These are phyloP conservation scores for Pampusana beccarii DNA, from an alignment of 2,113 vertebrate species.

Conservation along the genomic window DNA sequence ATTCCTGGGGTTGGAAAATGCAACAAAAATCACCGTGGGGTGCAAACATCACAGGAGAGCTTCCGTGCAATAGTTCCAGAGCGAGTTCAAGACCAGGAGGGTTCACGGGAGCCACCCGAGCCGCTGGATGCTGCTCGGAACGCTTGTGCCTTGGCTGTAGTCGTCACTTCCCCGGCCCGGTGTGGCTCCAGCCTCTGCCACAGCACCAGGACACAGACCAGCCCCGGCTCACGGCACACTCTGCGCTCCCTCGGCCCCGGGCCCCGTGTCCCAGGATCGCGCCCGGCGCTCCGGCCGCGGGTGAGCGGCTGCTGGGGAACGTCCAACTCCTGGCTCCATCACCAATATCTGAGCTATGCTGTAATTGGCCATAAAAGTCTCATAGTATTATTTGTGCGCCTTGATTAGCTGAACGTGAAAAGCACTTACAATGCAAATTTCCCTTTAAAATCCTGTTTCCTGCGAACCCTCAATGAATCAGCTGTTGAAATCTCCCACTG, in stretches of 20 bases:
- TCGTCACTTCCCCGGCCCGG: not conserved
- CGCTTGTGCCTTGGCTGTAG: not conserved
- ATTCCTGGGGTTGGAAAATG: not conserved
- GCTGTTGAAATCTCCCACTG: conserved; percentile 51
- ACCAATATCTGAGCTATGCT: not conserved
- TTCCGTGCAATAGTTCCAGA: not conserved
- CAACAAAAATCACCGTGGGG: not conserved
- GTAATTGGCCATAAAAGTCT: conserved; percentile 16
- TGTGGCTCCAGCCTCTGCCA: too few species aligned
- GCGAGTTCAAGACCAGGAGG: not conserved
- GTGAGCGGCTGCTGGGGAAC: not conserved
- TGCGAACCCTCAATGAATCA: conserved; percentile 35
- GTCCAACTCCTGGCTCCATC: not conserved
- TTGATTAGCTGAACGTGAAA: conserved; percentile 28
- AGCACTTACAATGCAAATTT: conserved; percentile 54
- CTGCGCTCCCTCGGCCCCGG: not conserved
- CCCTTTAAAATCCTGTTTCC: conserved; percentile 48
- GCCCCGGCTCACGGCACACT: fast-evolving
- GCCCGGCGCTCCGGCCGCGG: not conserved
- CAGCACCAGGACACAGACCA: not conserved
- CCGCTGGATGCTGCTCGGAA: not conserved
- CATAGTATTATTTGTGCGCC: not conserved
- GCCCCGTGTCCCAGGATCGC: not conserved
- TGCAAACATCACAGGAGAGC: not conserved
- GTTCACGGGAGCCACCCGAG: not conserved